Conservation (phyloP, 2,797 vertebrate species). For the Eurystomus glaucurus region DNA sequence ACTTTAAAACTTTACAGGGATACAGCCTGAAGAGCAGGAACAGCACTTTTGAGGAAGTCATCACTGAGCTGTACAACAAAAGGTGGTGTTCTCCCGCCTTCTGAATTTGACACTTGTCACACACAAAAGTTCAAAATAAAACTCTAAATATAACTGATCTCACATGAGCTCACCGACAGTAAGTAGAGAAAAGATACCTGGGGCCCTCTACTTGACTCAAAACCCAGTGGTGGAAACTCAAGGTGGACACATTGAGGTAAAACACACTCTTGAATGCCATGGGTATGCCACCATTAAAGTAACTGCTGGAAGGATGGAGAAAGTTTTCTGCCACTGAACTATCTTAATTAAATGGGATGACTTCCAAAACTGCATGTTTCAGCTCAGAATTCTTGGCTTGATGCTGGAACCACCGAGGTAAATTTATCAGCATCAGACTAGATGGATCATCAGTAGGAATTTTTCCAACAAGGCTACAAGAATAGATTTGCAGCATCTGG, state of each 20-base stretch:
- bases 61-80: neutral
- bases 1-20: neutral
- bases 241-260: neutral
- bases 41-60: neutral
- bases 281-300: neutral
- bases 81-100: neutral
- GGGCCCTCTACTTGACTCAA: neutral
- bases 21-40: neutral
- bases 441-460: neutral
- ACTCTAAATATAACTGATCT: constrained; percentile 38
- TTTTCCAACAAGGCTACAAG: neutral
- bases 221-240: neutral
- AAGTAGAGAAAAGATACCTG: neutral
- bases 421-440: neutral
- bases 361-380: neutral
- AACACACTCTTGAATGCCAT: neutral
- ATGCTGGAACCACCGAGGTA: neutral
- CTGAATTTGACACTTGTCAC: neutral
- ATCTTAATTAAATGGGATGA: neutral
- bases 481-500: neutral
- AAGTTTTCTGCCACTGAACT: neutral
- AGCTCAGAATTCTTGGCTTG: neutral
- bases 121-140: neutral
- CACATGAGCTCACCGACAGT: neutral
- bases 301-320: neutral